phyloP scores from a whole-genome alignment of 2,797 vertebrate species.

The Petrocephalus schoutedeni region DNA sequence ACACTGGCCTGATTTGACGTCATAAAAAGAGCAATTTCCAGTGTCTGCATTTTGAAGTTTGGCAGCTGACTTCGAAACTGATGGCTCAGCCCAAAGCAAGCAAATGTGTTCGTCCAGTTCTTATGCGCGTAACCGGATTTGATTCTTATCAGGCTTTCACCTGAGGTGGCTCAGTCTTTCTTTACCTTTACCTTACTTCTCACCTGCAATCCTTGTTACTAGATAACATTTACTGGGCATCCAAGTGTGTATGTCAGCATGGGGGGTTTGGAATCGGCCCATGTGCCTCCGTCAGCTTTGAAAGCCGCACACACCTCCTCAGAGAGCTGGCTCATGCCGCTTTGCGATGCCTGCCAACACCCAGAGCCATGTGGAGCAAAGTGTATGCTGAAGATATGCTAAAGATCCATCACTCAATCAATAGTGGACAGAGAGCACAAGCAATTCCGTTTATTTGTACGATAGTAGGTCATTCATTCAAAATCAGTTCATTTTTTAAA shows the following conservation, averaged over 20 bases:
- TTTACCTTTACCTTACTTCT: background rate
- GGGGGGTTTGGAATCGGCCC: background rate
- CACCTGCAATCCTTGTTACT: background rate
- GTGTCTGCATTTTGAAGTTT: background rate
- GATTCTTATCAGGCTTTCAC: background rate
- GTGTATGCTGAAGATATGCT: background rate
- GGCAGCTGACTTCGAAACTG: background rate
- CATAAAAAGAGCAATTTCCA: background rate
- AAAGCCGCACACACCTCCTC: background rate
- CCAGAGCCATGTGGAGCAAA: background rate
- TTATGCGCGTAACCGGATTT: too few relatives aligned
- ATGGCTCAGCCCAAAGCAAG: constrained; percentile 20
- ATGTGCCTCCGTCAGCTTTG: background rate
- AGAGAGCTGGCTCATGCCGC: background rate
- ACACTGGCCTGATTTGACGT: background rate
- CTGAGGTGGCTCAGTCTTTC: background rate
- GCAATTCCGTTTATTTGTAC: background rate
- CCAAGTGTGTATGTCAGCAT: background rate
- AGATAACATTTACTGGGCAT: background rate
- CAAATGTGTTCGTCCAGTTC: background rate
- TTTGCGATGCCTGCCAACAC: background rate
- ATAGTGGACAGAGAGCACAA: background rate
- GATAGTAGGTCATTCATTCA: background rate
- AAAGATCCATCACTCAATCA: background rate
- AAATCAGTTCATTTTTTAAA: background rate